Evolutionary conservation across 2,888 invertebrate species (phyloP).

Genomic region (Apeira syringaria): DNA sequence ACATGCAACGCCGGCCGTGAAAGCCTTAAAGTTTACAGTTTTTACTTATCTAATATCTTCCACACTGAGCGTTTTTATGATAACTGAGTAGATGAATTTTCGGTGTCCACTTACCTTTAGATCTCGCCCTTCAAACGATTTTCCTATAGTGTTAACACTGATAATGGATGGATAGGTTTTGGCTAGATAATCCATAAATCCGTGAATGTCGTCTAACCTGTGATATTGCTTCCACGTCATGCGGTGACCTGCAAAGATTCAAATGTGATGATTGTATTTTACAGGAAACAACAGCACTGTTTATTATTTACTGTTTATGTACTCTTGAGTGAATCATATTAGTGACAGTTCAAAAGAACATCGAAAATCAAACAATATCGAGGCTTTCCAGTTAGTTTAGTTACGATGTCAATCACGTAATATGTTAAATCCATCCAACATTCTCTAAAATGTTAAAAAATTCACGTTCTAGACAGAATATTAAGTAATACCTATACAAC

Average conservation of each 20-base stretch:
- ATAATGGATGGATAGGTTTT: slow-evolving; percentile 90
- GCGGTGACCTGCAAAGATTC: slow-evolving; percentile 61
- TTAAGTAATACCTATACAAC: slow-evolving; percentile 18
- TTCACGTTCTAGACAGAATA: slow-evolving; percentile 23
- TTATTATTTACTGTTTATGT: no score
- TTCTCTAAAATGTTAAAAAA: slow-evolving; percentile 26
- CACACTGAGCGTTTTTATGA: no score
- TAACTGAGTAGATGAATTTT: no score
- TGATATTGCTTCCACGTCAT: slow-evolving; percentile 94
- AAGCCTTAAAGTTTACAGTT: no score
- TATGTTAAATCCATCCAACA: slow-evolving; percentile 30
- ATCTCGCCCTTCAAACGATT: slow-evolving; percentile 88
- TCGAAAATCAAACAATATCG: slow-evolving; percentile 1
- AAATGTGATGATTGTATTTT: no score
- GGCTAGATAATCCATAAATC: slow-evolving; percentile 90
- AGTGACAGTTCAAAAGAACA: slow-evolving; percentile 21
- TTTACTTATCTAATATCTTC: no score
- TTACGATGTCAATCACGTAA: slow-evolving; percentile 31
- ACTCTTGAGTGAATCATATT: slow-evolving; percentile 16
- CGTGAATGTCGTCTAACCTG: slow-evolving; percentile 88
- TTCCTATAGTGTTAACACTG: slow-evolving; percentile 89
- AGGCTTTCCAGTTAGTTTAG: slow-evolving; percentile 35
- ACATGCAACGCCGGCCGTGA: no score
- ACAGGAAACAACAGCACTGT: no score
- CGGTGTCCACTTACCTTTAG: slow-evolving; percentile 87